phyloP scores from a whole-genome alignment of 2,113 vertebrate genomes.

The Uria lomvia region DNA sequence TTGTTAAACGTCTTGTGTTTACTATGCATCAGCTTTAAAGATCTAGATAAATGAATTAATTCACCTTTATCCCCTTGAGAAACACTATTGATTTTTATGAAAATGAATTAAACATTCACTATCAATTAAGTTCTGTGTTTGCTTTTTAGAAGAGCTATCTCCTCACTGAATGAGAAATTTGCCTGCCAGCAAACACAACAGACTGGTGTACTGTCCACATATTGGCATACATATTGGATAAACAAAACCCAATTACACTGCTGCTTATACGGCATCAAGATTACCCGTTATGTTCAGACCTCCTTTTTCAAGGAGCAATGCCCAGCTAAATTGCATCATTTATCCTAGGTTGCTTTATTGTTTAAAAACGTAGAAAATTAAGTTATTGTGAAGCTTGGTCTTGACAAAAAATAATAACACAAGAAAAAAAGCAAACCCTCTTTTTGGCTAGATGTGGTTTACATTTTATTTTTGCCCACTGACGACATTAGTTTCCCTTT shows the following conservation, averaged over 20 bases:
- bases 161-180: constrained; percentile 46
- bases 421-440: accelerated
- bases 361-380: constrained; percentile 47
- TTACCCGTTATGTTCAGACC: constrained; percentile 4
- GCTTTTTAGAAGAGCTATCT: constrained; percentile 4
- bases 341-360: constrained; percentile 12
- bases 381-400: background rate
- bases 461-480: background rate
- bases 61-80: constrained; percentile 56
- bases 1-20: background rate
- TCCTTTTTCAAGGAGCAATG: constrained; percentile 32
- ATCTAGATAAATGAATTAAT: constrained; percentile 67
- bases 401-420: background rate
- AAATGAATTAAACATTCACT: constrained; percentile 65
- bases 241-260: constrained; percentile 59
- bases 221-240: constrained; percentile 45
- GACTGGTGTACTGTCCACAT: background rate
- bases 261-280: constrained; percentile 44
- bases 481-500: background rate
- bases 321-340: constrained; percentile 29
- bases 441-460: background rate
- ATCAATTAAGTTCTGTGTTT: constrained; percentile 57
- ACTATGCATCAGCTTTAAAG: constrained; percentile 51
- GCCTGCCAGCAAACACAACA: constrained; percentile 35
- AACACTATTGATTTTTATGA: constrained; percentile 66